Percentiles rank a stretch among this genome's conserved stretches.
These are phyloP conservation scores for Campopleginae sp. DNA, from an alignment of 2,888 invertebrate genomes.

Conservation along the genomic window DNA sequence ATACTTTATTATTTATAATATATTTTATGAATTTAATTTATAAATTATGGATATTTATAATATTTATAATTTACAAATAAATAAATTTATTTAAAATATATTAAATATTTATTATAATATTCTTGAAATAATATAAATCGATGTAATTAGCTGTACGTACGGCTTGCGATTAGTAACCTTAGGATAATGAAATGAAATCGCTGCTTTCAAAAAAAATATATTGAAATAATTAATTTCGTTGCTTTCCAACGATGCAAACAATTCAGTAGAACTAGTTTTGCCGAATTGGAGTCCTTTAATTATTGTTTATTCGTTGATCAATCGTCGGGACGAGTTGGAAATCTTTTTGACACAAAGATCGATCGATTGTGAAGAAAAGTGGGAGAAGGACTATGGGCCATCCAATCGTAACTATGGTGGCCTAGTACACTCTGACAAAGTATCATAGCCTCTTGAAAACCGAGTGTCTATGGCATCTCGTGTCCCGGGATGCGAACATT, in stretches of 20 bases:
- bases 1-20: no score
- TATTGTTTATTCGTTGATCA: neutral
- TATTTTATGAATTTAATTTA: no score
- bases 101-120: no score
- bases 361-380: slow-evolving; percentile 86
- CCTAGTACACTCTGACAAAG: slow-evolving; percentile 89
- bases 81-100: no score
- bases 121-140: neutral
- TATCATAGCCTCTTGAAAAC: slow-evolving; percentile 52
- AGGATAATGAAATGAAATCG: no score
- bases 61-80: no score
- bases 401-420: slow-evolving; percentile 88
- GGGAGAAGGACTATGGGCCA: slow-evolving; percentile 89
- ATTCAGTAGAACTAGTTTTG: neutral
- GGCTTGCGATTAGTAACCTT: no score
- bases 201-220: no score
- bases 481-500: slow-evolving; percentile 51
- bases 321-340: neutral
- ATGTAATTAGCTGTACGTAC: no score
- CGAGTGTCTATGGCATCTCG: slow-evolving; percentile 46
- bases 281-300: neutral
- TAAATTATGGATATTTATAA: no score
- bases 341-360: slow-evolving; percentile 55
- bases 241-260: no score
- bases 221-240: no score